Evolutionary conservation across 2,797 vertebrate species (phyloP).

Genomic region (Phoebastria nigripes): DNA sequence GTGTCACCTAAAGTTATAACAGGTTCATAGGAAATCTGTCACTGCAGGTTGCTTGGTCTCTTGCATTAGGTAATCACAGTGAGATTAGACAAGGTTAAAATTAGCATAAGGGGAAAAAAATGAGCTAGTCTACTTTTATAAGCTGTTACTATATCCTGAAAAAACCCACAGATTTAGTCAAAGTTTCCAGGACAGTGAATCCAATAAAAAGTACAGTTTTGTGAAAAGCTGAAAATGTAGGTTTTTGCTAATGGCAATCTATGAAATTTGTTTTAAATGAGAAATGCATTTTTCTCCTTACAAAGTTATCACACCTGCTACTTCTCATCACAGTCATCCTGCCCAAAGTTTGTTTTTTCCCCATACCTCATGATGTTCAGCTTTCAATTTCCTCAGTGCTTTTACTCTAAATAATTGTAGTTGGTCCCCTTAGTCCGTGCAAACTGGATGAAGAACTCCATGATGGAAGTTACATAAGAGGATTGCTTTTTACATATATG

Average conservation of each 20-base stretch:
- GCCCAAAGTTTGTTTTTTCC: background rate
- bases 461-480: background rate
- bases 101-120: background rate
- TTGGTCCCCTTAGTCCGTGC: background rate
- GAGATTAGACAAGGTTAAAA: background rate
- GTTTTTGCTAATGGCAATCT: background rate
- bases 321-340: background rate
- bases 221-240: background rate
- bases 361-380: background rate
- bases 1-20: background rate
- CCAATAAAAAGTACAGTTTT: background rate
- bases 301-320: background rate
- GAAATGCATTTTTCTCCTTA: background rate
- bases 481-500: background rate
- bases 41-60: background rate
- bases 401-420: background rate
- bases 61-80: background rate
- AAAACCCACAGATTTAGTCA: background rate
- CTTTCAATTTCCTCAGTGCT: background rate
- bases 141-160: background rate
- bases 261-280: background rate
- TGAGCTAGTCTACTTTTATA: background rate
- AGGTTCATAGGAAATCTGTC: background rate
- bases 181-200: background rate
- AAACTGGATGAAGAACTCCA: background rate